Evolutionary conservation across 92 coral and sea anemone genomes (phyloP).

Genomic region (Epizoanthus rinbou): DNA sequence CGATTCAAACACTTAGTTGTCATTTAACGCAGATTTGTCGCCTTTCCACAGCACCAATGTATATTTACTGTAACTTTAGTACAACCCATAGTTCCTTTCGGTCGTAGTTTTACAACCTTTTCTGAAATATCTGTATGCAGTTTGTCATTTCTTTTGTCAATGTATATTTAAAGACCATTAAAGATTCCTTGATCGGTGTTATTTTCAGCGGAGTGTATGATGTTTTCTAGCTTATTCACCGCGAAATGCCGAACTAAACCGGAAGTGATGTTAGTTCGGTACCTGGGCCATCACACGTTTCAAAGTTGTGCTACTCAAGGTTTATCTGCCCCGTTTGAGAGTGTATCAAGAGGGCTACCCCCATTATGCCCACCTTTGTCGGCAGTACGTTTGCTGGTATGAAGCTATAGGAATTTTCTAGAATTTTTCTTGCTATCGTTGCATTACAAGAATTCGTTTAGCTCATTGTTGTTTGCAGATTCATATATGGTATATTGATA

Average conservation of each 20-base stretch:
- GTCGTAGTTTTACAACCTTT: too few relatives aligned
- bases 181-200: too few relatives aligned
- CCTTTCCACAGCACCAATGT: too few relatives aligned
- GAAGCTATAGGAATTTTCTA: neutral
- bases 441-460: too few relatives aligned
- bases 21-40: too few relatives aligned
- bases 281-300: neutral
- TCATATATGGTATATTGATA: neutral
- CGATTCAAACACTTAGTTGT: too few relatives aligned
- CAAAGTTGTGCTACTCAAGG: neutral
- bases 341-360: neutral
- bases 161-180: neutral
- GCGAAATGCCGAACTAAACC: neutral
- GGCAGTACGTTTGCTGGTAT: neutral
- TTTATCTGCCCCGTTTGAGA: neutral
- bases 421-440: neutral
- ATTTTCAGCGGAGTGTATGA: neutral
- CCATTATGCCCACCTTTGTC: neutral
- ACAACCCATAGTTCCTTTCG: too few relatives aligned
- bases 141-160: too few relatives aligned
- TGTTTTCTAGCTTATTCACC: neutral
- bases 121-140: too few relatives aligned
- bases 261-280: neutral
- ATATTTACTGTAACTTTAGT: too few relatives aligned
- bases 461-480: neutral